A percentile compares a stretch with the other conserved stretches of the same genome.
These are phyloP conservation scores for Pygathrix nemaeus DNA, from an alignment of 2,113 vertebrate genomes.

Conservation along the genomic window DNA sequence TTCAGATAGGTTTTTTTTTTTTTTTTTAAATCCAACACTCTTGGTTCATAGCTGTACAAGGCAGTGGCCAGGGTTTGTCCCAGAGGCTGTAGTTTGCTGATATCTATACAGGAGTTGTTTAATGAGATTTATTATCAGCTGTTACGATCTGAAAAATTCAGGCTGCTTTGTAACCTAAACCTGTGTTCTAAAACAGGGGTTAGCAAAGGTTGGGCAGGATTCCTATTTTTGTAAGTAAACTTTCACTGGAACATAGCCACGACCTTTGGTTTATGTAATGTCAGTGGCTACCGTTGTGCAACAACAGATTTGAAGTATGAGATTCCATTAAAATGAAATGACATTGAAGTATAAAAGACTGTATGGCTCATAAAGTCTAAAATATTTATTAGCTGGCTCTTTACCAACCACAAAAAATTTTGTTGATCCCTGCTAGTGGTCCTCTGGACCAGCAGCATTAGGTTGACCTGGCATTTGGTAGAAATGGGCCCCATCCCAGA, in stretches of 20 bases:
- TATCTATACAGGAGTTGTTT: neutral
- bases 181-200: neutral
- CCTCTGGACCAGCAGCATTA: neutral
- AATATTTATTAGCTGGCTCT: neutral
- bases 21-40: too few species aligned
- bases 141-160: neutral
- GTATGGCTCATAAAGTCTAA: neutral
- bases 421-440: neutral
- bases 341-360: neutral
- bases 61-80: neutral
- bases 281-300: neutral
- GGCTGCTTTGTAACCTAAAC: neutral
- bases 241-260: neutral
- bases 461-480: too few species aligned
- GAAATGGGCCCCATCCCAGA: neutral
- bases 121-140: neutral
- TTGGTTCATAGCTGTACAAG: neutral
- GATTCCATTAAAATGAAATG: too few species aligned
- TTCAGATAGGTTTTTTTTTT: too few species aligned
- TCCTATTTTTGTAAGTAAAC: neutral
- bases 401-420: neutral
- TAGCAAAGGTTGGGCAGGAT: neutral
- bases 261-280: neutral
- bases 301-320: neutral
- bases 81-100: neutral